Evolutionary conservation across 2,888 invertebrate species (phyloP).

Genomic region (Petrophora chlorosata): DNA sequence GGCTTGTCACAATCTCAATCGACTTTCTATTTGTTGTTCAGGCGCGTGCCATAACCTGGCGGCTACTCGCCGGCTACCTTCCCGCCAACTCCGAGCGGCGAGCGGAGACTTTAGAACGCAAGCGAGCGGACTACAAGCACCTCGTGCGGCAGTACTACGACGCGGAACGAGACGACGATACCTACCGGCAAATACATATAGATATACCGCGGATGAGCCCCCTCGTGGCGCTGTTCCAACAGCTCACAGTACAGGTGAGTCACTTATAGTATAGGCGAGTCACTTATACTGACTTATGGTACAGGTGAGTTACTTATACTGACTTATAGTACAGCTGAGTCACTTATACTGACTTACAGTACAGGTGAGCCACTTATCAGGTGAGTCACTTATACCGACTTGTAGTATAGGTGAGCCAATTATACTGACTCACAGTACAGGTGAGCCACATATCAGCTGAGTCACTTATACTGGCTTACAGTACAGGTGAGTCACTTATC

Average conservation of each 20-base stretch:
- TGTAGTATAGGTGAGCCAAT: too few relatives aligned
- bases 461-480: too few relatives aligned
- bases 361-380: too few relatives aligned
- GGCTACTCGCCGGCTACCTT: constrained; percentile 92
- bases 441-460: too few relatives aligned
- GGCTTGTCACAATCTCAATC: too few relatives aligned
- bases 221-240: constrained; percentile 97
- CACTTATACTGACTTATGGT: too few relatives aligned
- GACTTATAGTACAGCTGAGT: neutral
- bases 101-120: constrained; percentile 93
- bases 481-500: too few relatives aligned
- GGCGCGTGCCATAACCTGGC: constrained; percentile 87
- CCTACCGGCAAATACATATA: constrained; percentile 96
- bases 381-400: too few relatives aligned
- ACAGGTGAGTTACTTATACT: neutral
- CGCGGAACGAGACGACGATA: constrained; percentile 93
- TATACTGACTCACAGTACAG: neutral
- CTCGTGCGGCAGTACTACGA: constrained; percentile 98
- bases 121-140: constrained; percentile 97
- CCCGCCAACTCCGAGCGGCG: constrained; percentile 96
- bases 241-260: constrained; percentile 90
- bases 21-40: constrained; percentile 37
- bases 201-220: constrained; percentile 99
- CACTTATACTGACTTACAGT: too few relatives aligned
- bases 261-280: neutral